These are phyloP conservation scores for Apostichopus japonicus DNA, from an alignment of 35 echinoderm and acorn worm genomes.

Conservation along the genomic window DNA sequence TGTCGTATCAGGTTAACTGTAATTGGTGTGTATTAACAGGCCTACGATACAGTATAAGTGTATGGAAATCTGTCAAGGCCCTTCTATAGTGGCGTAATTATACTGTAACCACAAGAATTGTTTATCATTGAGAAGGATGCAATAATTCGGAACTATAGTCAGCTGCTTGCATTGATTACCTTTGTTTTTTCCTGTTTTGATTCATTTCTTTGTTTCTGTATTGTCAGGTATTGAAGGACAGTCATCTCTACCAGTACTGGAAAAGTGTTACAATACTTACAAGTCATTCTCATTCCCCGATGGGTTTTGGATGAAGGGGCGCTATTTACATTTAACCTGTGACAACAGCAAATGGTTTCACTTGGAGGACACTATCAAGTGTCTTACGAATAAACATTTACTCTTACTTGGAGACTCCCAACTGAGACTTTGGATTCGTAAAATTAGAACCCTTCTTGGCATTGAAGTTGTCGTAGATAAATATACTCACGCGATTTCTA, in stretches of 20 bases:
- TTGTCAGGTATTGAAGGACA: neutral
- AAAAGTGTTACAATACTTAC: neutral
- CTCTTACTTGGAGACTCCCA: slow-evolving; percentile 52
- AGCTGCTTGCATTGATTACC: too few species aligned
- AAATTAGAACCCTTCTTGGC: neutral
- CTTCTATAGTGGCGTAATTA: too few species aligned
- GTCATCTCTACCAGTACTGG: neutral
- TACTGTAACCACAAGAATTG: too few species aligned
- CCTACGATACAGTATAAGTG: too few species aligned
- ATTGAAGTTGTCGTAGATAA: slow-evolving; percentile 5
- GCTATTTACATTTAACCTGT: slow-evolving; percentile 24
- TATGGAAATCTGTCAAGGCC: too few species aligned
- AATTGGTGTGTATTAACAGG: too few species aligned
- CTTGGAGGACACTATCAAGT: neutral
- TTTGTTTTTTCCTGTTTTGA: too few species aligned
- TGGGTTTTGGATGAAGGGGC: slow-evolving; percentile 45
- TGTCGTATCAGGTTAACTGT: too few species aligned
- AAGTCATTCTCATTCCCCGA: neutral
- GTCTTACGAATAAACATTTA: slow-evolving; percentile 41
- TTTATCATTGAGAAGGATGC: too few species aligned
- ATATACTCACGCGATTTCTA: slow-evolving; percentile 29
- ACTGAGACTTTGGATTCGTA: slow-evolving; percentile 28
- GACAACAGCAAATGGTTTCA: slow-evolving; percentile 31
- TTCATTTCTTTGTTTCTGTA: neutral
- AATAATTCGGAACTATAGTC: too few species aligned